Evolutionary conservation across 2,797 vertebrate species (phyloP).

Genomic region (Acanthurus lineatus): DNA sequence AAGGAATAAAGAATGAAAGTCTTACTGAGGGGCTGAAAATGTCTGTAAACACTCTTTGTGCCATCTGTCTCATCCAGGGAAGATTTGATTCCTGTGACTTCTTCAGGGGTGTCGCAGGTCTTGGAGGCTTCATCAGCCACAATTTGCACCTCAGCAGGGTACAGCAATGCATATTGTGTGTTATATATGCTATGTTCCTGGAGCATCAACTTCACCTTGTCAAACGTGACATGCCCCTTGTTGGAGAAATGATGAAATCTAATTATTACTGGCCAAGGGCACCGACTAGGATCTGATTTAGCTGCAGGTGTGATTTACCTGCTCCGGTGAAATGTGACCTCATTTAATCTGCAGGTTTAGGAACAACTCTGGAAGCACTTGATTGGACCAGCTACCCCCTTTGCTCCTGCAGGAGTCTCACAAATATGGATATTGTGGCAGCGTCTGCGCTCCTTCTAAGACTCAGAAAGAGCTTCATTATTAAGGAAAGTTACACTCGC

Average conservation of each 20-base stretch:
- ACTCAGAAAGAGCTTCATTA: neutral
- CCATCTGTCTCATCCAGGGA: slow-evolving; percentile 19
- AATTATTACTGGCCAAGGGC: slow-evolving; percentile 16
- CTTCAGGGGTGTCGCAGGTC: slow-evolving; percentile 26
- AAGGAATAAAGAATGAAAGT: neutral
- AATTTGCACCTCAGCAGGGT: slow-evolving; percentile 56
- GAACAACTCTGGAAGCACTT: neutral
- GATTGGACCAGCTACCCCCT: neutral
- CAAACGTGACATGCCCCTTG: slow-evolving; percentile 6
- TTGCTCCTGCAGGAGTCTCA: neutral
- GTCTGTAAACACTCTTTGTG: slow-evolving; percentile 5
- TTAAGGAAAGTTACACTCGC: neutral
- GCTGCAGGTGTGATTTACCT: slow-evolving; percentile 15
- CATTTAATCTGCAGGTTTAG: neutral
- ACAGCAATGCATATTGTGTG: slow-evolving; percentile 20
- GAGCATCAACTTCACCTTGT: slow-evolving; percentile 31
- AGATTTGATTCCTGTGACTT: slow-evolving; percentile 9
- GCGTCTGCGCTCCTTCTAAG: neutral
- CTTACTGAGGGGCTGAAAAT: neutral
- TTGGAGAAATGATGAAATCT: slow-evolving; percentile 30
- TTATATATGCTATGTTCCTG: slow-evolving; percentile 12
- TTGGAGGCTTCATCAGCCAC: slow-evolving; percentile 26
- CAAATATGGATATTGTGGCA: neutral
- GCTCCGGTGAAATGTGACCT: neutral
- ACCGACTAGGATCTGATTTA: neutral